Percentiles rank a stretch among this genome's conserved stretches.
Conservation (phyloP, 2,113 vertebrate species). For the Hirundichthys speculiger region DNA sequence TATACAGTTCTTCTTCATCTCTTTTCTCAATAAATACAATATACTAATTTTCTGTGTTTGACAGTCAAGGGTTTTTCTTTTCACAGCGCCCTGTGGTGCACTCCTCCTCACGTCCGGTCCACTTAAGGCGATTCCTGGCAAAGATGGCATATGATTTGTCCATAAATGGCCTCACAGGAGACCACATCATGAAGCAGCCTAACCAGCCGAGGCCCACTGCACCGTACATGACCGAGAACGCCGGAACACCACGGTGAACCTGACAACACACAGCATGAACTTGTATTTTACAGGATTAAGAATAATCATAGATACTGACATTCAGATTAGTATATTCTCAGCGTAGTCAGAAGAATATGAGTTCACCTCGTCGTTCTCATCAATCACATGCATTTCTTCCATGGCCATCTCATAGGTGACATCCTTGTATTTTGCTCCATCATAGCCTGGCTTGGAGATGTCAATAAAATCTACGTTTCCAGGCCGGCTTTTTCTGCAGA, state of each 20-base stretch:
- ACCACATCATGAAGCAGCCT: slow-evolving; percentile 66
- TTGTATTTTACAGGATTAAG: background rate
- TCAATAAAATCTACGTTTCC: slow-evolving; percentile 69
- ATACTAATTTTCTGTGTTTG: background rate
- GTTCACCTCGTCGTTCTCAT: slow-evolving; percentile 65
- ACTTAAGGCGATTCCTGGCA: slow-evolving; percentile 73
- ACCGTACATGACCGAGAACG: slow-evolving; percentile 73
- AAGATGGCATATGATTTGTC: slow-evolving; percentile 68
- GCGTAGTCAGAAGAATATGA: background rate
- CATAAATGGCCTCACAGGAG: slow-evolving; percentile 68
- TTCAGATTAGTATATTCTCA: background rate
- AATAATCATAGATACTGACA: background rate
- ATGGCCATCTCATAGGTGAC: slow-evolving; percentile 75
- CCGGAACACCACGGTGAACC: slow-evolving; percentile 72
- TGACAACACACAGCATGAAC: slow-evolving; percentile 19
- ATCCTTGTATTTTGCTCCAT: slow-evolving; percentile 52
- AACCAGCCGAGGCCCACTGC: slow-evolving; percentile 71
- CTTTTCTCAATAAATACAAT: background rate
- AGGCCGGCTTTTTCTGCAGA: slow-evolving; percentile 55
- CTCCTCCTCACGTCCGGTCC: slow-evolving; percentile 66
- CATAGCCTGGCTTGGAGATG: slow-evolving; percentile 65
- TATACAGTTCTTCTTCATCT: background rate
- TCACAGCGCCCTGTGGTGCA: slow-evolving; percentile 62
- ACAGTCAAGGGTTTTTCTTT: slow-evolving; percentile 52
- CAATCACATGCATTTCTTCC: slow-evolving; percentile 78